Conservation (phyloP, 2,113 vertebrate species). For the Excalfactoria chinensis region DNA sequence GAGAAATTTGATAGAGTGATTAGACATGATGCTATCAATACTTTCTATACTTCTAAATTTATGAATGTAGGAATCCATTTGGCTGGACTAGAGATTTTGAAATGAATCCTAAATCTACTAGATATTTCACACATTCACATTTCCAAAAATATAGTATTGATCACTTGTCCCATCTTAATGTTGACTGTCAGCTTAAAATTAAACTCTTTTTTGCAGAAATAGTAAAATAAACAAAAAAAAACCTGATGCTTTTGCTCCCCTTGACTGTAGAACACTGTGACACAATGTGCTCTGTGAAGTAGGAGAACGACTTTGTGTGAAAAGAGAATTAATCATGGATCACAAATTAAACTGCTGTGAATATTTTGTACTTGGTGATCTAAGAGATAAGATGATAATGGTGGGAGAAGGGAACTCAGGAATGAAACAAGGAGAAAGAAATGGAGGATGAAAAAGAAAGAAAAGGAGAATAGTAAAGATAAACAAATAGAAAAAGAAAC, state of each 20-base stretch:
- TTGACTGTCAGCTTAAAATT: not conserved
- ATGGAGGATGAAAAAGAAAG: not conserved
- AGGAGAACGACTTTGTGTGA: not conserved
- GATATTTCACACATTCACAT: not conserved
- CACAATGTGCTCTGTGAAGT: rapidly evolving
- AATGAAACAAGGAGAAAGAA: not conserved
- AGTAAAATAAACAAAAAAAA: not conserved
- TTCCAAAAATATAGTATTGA: not conserved
- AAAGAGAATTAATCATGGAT: not conserved
- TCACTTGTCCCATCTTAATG: not conserved
- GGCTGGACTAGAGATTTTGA: not conserved
- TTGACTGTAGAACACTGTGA: not conserved
- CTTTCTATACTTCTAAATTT: not conserved
- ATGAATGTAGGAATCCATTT: not conserved
- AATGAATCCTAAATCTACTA: not conserved
- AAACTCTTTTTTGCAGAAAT: not conserved
- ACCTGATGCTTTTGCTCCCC: not conserved
- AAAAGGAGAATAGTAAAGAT: not conserved
- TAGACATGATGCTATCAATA: not conserved
- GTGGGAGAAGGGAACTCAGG: not conserved
- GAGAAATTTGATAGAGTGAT: not conserved
- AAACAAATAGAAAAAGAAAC: not conserved
- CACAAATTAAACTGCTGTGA: not conserved
- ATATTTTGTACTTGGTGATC: not conserved
- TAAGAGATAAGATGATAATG: not conserved